Base-by-base conservation (phyloP, 2,113 vertebrate genomes). In the Spizaetus ornatus region DNA sequence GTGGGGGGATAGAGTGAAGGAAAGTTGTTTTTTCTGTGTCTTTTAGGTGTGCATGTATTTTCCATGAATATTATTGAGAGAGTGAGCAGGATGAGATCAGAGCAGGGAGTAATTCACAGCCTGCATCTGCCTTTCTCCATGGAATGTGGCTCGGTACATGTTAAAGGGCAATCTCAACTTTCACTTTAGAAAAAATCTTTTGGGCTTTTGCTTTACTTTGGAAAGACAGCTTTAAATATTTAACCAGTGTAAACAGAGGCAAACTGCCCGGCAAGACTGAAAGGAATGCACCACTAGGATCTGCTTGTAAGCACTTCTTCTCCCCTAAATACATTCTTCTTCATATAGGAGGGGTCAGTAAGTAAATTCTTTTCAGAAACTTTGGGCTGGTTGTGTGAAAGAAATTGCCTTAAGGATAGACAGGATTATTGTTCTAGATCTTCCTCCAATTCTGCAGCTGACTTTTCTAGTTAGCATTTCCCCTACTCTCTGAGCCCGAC, bases 201-300 rank as follows among this genome's bases (percentile, higher is more conserved):
- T 16, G 32, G 40, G 18, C n/a, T 95, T 85, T 90, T 91, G 52
- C 48, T 89, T 94, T 84, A 59, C 69, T 94, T 93, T 86, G 32
- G 82, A 95, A 97, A 94, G 65, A 92, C 48, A 84, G 25, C 43
- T 74, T 91, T 89, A 95, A 91, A 93, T 86, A 76, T 82, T 95
- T 94, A 88, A 85, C 74, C 45, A 87, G 36, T 71, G 58, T 89
- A 94, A 95, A 94, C 66, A 92, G 88, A 93, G 78, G 94, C 86
- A 71, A 88, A 91, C 88, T 91, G 73, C 84, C 81, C 48, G 70
- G 65, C n/a, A 65, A 82, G 65, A 72, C 42, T 82, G 53, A 91
- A 91, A 95, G 48, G 80, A 94, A 92, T 79, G 66, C 5, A 11
- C 56, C 62, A 53, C 52, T 62, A 59, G 48, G 78, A 58, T 95